Evolutionary conservation across 2,797 vertebrate genomes (phyloP), one percentile per base, ranked within the genome.

Genomic region (Morelia viridis): DNA sequence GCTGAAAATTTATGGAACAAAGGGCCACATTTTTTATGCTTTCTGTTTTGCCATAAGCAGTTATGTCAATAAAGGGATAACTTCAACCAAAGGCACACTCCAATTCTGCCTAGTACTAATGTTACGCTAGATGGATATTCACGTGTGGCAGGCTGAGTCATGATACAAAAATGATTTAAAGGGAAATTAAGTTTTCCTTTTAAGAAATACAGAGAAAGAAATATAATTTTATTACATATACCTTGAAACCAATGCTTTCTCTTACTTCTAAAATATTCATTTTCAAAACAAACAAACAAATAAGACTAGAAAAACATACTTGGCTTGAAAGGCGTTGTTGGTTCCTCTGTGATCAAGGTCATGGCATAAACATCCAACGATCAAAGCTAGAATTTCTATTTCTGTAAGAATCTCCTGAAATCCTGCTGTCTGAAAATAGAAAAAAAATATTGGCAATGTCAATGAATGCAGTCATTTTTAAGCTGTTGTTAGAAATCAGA

Each of bases 331-430:
- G 95, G 99, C 99, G 92, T 99, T 99, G 98, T 99, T 99, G 96
- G 99, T 99, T 97, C 99, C 99, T 96, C 99, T 98, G 98, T 99
- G 99, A 98, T 99, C 99, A 94, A 99, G 97, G 98, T 99, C 99
- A 0, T 99, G 99, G 98, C 99, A 99, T 93, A 99, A 98, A 96
- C 99, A 99, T 94, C 99, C 99, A 92, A 99, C 99, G 93, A 99
- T 98, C 93, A 99, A 98, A 0, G 99, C 99, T 96, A 99, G 98
- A 97, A 98, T 99, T 98, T 99, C 99, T 97, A 98, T 98, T 94
- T 99, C 99, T 2, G 98, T 98, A 96, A 99, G 98, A 93, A 99
- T 99, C 97, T 99, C 98, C 97, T 99, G 99, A 97, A 99, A 99
- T 93, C 98, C 99, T 28, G 99, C 99, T 0, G 99, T 99, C 99